A percentile compares a stretch with the other conserved stretches of the same genome.
These are phyloP conservation scores for Lateolabrax maculatus DNA, from an alignment of 2,797 vertebrate species.

Conservation along the genomic window DNA sequence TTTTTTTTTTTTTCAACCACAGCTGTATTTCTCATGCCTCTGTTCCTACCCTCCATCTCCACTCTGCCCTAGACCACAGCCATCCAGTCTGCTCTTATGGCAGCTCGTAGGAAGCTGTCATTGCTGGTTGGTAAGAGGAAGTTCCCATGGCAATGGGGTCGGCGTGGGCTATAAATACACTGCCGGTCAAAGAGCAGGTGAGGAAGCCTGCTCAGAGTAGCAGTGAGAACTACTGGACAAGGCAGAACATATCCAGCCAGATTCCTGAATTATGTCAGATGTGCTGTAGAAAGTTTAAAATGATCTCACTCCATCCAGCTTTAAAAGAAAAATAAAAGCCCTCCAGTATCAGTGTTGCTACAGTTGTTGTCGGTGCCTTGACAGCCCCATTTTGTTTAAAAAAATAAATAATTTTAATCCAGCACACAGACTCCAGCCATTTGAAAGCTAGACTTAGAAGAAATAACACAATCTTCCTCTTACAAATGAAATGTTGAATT, in stretches of 20 bases:
- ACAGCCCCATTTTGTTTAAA: neutral
- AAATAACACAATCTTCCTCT: too few relatives aligned
- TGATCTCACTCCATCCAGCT: neutral
- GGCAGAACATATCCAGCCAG: neutral
- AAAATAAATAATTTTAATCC: neutral
- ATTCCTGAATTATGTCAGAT: neutral
- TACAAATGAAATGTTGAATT: too few relatives aligned
- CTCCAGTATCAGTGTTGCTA: neutral
- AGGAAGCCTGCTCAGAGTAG: slow-evolving; percentile 48
- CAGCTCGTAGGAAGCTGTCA: slow-evolving; percentile 35
- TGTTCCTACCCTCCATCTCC: slow-evolving; percentile 30
- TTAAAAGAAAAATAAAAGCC: neutral
- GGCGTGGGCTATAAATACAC: slow-evolving; percentile 74
- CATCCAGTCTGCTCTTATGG: slow-evolving; percentile 52
- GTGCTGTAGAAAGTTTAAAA: neutral
- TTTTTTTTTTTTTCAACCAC: slow-evolving; percentile 32
- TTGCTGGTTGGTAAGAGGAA: slow-evolving; percentile 66
- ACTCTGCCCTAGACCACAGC: slow-evolving; percentile 37
- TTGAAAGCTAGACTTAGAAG: too few relatives aligned
- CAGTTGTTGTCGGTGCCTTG: neutral
- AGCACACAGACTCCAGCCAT: neutral
- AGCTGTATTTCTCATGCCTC: slow-evolving; percentile 25
- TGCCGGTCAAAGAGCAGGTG: slow-evolving; percentile 74
- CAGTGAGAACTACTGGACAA: slow-evolving; percentile 48
- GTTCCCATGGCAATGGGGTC: slow-evolving; percentile 76